Percentiles rank a stretch among this genome's conserved stretches.
Conservation (phyloP, 2,888 invertebrate genomes). For the Patella pellucida region DNA sequence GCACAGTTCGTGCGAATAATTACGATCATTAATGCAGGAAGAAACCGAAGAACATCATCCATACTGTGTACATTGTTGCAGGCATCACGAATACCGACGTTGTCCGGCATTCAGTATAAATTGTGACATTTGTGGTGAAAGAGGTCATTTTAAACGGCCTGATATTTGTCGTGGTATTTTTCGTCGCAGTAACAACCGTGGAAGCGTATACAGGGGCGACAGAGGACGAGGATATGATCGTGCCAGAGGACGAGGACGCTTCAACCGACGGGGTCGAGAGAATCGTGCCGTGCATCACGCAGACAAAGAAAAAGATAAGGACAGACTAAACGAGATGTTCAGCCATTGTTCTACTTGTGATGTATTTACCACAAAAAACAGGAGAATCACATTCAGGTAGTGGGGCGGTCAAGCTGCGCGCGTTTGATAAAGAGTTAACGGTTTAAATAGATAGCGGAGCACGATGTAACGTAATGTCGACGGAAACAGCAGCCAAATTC, state of each 20-base stretch:
- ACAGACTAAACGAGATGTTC: slow-evolving; percentile 22
- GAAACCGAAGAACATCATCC: too few relatives aligned
- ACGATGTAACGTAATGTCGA: slow-evolving; percentile 19
- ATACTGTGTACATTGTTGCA: too few relatives aligned
- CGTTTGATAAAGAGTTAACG: too few relatives aligned
- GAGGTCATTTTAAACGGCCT: slow-evolving; percentile 27
- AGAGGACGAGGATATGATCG: too few relatives aligned
- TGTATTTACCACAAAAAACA: slow-evolving; percentile 18
- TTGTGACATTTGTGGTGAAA: slow-evolving; percentile 24
- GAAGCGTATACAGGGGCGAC: too few relatives aligned
- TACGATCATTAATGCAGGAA: too few relatives aligned
- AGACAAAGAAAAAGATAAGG: not conserved
- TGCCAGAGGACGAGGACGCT: not conserved
- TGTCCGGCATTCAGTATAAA: slow-evolving; percentile 23
- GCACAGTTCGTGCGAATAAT: too few relatives aligned
- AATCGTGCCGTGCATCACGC: not conserved
- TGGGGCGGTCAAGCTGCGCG: not conserved
- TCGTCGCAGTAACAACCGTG: too few relatives aligned
- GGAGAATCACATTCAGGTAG: not conserved
- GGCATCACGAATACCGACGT: not conserved
- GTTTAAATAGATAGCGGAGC: slow-evolving; percentile 12
- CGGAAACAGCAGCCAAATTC: not conserved
- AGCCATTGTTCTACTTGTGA: slow-evolving; percentile 22
- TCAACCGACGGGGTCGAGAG: not conserved
- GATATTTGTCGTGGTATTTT: too few relatives aligned